Evolutionary conservation across 2,888 invertebrate genomes (phyloP).

Genomic region (Rhamphomyia laevipes): DNA sequence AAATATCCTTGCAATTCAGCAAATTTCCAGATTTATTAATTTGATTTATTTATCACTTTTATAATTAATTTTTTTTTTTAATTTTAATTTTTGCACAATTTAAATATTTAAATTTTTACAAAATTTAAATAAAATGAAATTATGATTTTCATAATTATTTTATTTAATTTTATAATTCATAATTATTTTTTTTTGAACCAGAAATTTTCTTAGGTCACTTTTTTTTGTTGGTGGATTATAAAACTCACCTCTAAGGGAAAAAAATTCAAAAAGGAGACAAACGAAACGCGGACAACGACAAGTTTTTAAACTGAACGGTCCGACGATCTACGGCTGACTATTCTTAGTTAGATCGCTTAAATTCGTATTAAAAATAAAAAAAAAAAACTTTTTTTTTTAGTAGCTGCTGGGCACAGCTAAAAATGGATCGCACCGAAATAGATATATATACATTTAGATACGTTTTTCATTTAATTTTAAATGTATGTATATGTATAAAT

Average conservation of each 20-base stretch:
- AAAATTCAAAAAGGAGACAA: conserved; percentile 35
- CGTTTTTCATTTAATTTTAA: neutral
- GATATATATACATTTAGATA: conserved; percentile 19
- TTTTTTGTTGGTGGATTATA: conserved; percentile 6
- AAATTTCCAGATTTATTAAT: no score
- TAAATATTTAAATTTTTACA: no score
- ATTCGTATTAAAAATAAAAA: neutral
- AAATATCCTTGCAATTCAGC: no score
- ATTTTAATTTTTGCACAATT: neutral
- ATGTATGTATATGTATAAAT: no score
- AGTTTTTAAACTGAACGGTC: conserved; percentile 39
- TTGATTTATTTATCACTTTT: no score
- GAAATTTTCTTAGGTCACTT: conserved; percentile 3
- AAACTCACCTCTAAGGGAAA: conserved; percentile 38
- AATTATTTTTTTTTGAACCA: neutral
- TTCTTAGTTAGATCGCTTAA: conserved; percentile 23
- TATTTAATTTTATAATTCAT: no score
- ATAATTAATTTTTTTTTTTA: conserved; percentile 1
- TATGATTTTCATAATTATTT: no score
- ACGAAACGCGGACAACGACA: conserved; percentile 34
- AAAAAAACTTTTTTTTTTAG: conserved; percentile 4
- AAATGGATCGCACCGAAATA: conserved; percentile 36
- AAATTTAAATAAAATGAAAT: no score
- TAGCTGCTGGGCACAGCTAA: conserved; percentile 37
- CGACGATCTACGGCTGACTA: conserved; percentile 41